Base-by-base conservation (phyloP, 2,797 vertebrate genomes). In the Gastrophryne carolinensis region DNA sequence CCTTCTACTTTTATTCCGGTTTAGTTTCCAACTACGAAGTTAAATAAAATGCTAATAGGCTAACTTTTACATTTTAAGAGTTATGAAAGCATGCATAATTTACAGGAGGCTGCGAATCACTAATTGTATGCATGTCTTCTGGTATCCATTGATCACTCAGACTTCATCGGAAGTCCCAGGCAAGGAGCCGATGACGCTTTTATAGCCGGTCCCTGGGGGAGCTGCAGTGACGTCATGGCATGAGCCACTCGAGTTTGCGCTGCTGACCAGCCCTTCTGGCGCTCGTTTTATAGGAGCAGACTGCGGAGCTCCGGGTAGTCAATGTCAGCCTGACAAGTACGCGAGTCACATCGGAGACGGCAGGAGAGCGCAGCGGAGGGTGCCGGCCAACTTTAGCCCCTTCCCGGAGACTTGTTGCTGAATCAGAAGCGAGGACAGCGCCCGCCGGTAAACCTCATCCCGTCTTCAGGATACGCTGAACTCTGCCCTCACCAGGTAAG, bases 241-340 rank as follows among this genome's bases (percentile, higher is more conserved):
- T 32, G 41, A 66, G 61, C 68, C 75, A 72, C 75, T 78, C 41
- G 52, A 72, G 58, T 77, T 56, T 37, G 66, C 56, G 26, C 50
- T 58, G 15, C 23, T 91, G 84, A 85, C 82, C 83, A 89, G 86
- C 87, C 85, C 85, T 84, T 82, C 89, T 83, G 83, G 85, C 83
- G 81, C 80, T 86, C 84, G 81, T 94, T 97, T 97, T 96, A 97
- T 98, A 97, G 89, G 87, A 83, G 82, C 88, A 89, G 87, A 90
- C 89, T 89, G 86, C 86, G 83, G 83, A n/a, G 79, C 80, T 80
- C 82, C 90, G 90, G 87, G 72, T 52, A 85, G 86, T 86, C 85
- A 79, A 86, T 81, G 83, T 86, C 72, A 81, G 79, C 78, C 73
- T 69, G 34, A 47, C 57, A 70, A 61, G 75, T 76, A 65, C 24